A percentile compares a stretch with the other conserved stretches of the same genome.
phyloP scores from a whole-genome alignment of 2,888 invertebrate genomes.

The Dilophus febrilis region DNA sequence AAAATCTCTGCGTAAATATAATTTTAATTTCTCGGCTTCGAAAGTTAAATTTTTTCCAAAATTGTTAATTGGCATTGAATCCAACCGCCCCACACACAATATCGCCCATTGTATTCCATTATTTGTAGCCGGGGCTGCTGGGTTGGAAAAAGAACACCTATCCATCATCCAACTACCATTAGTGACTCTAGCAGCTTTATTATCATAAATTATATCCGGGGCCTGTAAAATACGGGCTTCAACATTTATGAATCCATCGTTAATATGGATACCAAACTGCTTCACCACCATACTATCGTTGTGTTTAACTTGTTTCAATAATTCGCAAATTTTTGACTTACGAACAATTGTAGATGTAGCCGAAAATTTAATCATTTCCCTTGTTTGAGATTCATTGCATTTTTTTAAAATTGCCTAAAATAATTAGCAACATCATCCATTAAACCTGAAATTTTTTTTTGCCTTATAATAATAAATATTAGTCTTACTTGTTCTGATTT shows the following conservation, averaged over 20 bases:
- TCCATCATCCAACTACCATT: constrained; percentile 2
- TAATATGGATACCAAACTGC: constrained; percentile 69
- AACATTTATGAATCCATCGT: constrained; percentile 54
- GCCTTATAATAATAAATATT: too few species aligned
- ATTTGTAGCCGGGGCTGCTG: too few species aligned
- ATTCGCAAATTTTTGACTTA: constrained; percentile 58
- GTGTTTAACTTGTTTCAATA: constrained; percentile 18
- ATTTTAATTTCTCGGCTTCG: too few species aligned
- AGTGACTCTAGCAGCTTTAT: constrained; percentile 14
- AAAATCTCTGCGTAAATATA: too few species aligned
- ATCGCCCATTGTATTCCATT: constrained; percentile 25
- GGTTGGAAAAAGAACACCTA: too few species aligned
- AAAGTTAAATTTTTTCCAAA: too few species aligned
- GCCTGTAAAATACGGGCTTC: constrained; percentile 61
- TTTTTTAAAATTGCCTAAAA: constrained; percentile 39
- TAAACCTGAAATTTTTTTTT: too few species aligned
- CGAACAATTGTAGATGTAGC: constrained; percentile 65
- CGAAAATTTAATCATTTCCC: constrained; percentile 71
- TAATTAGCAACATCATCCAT: too few species aligned
- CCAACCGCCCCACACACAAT: neutral
- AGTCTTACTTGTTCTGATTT: constrained; percentile 50
- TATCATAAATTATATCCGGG: constrained; percentile 49
- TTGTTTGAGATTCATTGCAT: constrained; percentile 65
- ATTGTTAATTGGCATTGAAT: too few species aligned
- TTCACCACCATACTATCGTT: constrained; percentile 37